A percentile compares a stretch with the other conserved stretches of the same genome.
phyloP scores from a whole-genome alignment of 2,797 vertebrate species.

The Hippoglossus hippoglossus region DNA sequence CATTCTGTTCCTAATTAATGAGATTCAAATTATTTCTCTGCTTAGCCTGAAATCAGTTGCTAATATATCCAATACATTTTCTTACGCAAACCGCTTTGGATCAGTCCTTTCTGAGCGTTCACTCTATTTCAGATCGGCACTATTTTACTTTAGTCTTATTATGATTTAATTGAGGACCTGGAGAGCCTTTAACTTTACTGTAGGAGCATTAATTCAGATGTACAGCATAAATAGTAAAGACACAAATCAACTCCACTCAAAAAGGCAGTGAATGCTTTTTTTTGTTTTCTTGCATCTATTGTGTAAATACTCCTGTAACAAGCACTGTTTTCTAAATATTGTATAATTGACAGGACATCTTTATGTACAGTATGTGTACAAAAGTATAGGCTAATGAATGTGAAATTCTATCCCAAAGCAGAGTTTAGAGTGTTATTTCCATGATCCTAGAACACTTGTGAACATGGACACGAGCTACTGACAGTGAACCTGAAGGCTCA shows the following conservation, averaged over 20 bases:
- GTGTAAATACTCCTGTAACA: constrained; percentile 65
- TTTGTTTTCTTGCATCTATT: constrained; percentile 26
- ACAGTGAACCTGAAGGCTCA: constrained; percentile 30
- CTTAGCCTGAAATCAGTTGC: constrained; percentile 3
- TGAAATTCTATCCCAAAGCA: constrained; percentile 50
- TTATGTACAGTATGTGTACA: constrained; percentile 56
- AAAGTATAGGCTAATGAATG: constrained; percentile 58
- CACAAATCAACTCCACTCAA: neutral
- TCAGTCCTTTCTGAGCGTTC: neutral
- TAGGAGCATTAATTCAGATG: neutral
- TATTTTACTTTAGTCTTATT: neutral
- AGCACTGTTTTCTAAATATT: constrained; percentile 78
- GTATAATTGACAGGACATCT: constrained; percentile 62
- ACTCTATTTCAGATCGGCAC: constrained; percentile 7
- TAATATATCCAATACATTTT: neutral
- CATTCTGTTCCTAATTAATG: neutral
- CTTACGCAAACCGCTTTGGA: too few species aligned
- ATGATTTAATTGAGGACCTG: constrained; percentile 13
- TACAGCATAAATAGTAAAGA: neutral
- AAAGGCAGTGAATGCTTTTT: constrained; percentile 2
- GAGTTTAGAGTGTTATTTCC: constrained; percentile 14
- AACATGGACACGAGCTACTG: constrained; percentile 34
- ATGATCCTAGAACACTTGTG: constrained; percentile 19
- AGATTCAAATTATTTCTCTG: neutral
- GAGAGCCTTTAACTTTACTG: constrained; percentile 7